Evolutionary conservation across 2,797 vertebrate genomes (phyloP), one percentile per base, ranked within the genome.

Genomic region (Danio kyathit): DNA sequence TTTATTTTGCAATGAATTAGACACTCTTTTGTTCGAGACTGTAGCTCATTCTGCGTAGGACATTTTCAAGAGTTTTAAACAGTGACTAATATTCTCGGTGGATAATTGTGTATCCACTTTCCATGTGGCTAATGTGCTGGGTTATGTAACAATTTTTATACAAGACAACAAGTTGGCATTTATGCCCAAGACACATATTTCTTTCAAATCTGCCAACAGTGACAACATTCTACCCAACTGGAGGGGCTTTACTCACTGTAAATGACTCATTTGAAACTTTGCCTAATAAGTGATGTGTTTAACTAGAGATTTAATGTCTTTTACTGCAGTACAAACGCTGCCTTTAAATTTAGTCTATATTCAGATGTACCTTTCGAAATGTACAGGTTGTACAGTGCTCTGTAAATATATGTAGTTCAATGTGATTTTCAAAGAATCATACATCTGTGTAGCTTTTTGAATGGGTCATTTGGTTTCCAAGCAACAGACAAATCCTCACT

Each of bases 401-500:
- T 1, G 29, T 29, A 29, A 29, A 29, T 29, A 29, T 29, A 29
- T 29, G 3, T 1, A 3, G 16, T 40, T 48, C 43, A 56, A 5
- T n/a, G 40, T 52, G 67, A n/a, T 57, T 65, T 67, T 54, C 14
- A 74, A 63, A 61, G 63, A 57, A 10, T 73, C 59, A 29, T 48
- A 73, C 21, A 11, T 9, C 16, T 43, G 44, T 56, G 43, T 19
- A 29, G 61, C 54, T 61, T 75, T 83, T 79, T 80, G 66, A 80
- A 76, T 56, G 41, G 77, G 71, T 80, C 49, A 64, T 71, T 69
- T 61, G 82, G 78, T 80, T 83, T 76, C 82, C 73, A 72, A 75
- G 82, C 60, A 64, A 83, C 77, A 59, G 73, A 80, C 69, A 41
- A 80, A 49, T 76, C 6, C 73, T 65, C 7, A 40, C 77, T 73